Evolutionary conservation across 2,888 invertebrate genomes (phyloP).

Genomic region (Eristalis pertinax): DNA sequence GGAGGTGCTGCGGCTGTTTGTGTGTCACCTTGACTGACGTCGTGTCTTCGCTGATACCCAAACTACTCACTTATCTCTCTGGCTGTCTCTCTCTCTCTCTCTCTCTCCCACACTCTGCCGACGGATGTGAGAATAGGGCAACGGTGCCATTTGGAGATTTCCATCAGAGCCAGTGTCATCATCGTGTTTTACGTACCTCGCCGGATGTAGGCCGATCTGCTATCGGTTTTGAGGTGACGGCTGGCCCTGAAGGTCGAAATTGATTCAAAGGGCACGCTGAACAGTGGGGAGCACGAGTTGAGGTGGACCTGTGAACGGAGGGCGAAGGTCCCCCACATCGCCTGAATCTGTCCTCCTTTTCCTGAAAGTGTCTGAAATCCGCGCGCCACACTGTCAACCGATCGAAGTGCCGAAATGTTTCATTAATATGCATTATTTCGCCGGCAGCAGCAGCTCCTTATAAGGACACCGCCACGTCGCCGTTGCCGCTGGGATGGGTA

Average conservation of each 20-base stretch:
- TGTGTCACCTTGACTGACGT: slow-evolving; percentile 19
- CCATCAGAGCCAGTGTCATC: slow-evolving; percentile 40
- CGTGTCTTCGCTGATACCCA: slow-evolving; percentile 48
- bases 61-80: slow-evolving; percentile 49
- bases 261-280: not conserved
- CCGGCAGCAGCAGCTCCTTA: slow-evolving; percentile 3
- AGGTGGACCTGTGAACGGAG: not conserved
- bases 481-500: slow-evolving; percentile 5
- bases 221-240: slow-evolving; percentile 9
- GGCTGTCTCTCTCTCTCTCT: not conserved
- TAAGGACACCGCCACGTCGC: not conserved
- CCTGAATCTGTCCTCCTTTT: no score
- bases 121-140: slow-evolving; percentile 43
- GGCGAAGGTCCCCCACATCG: not conserved
- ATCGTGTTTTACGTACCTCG: slow-evolving; percentile 43
- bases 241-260: slow-evolving; percentile 1
- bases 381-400: slow-evolving; percentile 1
- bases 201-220: slow-evolving; percentile 22
- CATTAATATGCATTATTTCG: slow-evolving; percentile 62
- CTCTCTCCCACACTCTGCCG: slow-evolving; percentile 1
- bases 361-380: not conserved
- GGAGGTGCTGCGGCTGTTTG: not conserved
- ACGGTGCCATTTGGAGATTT: slow-evolving; percentile 53
- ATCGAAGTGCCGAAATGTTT: slow-evolving; percentile 36
- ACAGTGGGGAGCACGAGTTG: slow-evolving; percentile 21